Conservation (phyloP, 1,140 invertebrate species). For the Brachionus plicatilis region DNA sequence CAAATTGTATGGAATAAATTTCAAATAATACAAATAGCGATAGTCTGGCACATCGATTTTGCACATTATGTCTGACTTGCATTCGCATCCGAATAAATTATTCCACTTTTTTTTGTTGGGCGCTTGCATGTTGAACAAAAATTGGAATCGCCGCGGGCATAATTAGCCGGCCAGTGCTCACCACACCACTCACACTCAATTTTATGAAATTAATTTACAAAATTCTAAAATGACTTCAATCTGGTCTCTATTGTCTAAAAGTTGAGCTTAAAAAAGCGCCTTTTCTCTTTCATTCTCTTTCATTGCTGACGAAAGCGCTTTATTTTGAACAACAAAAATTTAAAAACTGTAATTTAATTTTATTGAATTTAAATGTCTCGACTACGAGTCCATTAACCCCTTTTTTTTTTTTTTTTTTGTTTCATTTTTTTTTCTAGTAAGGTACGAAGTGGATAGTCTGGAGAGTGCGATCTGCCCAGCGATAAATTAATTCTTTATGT, state of each 20-base stretch:
- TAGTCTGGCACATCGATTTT: neutral
- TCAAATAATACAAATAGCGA: conserved; percentile 14
- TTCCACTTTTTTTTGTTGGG: neutral
- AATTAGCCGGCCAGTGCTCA: neutral
- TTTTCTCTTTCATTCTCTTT: neutral
- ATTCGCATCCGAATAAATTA: conserved; percentile 6
- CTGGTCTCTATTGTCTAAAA: neutral
- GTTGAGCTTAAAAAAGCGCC: neutral
- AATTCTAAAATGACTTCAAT: neutral
- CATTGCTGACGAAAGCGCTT: conserved; percentile 1
- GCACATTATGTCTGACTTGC: conserved; percentile 31
- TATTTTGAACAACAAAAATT: conserved; percentile 3
- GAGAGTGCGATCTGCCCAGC: neutral
- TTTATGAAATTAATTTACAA: neutral
- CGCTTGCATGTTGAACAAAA: neutral
- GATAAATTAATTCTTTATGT: neutral
- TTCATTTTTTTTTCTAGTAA: neutral
- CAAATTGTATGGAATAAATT: neutral
- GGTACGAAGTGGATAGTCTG: neutral
- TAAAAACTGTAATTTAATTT: conserved; percentile 32
- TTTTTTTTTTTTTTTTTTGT: neutral
- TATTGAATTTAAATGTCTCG: conserved; percentile 16
- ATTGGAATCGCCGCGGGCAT: neutral
- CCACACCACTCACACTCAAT: neutral
- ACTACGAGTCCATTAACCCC: conserved; percentile 10